phyloP scores from a whole-genome alignment of 2,797 vertebrate species.

The Gambusia yucatana region DNA sequence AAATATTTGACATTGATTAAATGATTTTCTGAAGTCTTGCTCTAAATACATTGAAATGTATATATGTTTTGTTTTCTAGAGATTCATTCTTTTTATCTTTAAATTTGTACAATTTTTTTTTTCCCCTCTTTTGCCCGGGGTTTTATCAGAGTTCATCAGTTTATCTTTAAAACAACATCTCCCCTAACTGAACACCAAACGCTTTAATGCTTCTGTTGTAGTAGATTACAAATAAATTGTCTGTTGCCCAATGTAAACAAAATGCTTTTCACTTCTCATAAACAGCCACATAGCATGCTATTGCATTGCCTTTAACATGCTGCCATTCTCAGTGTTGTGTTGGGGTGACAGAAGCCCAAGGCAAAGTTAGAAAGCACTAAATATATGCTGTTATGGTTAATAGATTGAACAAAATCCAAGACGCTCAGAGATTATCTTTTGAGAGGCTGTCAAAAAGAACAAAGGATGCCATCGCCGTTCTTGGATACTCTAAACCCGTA shows the following conservation, averaged over 20 bases:
- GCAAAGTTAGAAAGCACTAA: slow-evolving; percentile 81
- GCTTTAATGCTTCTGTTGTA: slow-evolving; percentile 51
- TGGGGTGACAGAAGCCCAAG: slow-evolving; percentile 78
- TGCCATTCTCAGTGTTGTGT: slow-evolving; percentile 73
- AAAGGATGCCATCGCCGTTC: slow-evolving; percentile 67
- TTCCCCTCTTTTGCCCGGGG: fast-evolving
- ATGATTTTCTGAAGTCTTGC: background rate
- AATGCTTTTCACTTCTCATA: slow-evolving; percentile 74
- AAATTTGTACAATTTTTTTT: background rate
- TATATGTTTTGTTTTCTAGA: background rate
- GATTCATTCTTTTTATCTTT: background rate
- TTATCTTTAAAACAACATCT: slow-evolving; percentile 38
- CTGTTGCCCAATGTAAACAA: slow-evolving; percentile 72
- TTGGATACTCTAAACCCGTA: slow-evolving; percentile 63
- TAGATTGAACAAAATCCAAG: slow-evolving; percentile 81
- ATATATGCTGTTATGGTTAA: slow-evolving; percentile 80
- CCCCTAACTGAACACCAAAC: slow-evolving; percentile 31
- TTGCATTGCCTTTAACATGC: slow-evolving; percentile 70
- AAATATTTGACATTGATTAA: background rate
- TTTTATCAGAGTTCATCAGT: slow-evolving; percentile 35
- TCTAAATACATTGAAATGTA: background rate
- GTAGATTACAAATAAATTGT: slow-evolving; percentile 60
- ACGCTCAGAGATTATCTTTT: slow-evolving; percentile 80
- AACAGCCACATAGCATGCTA: slow-evolving; percentile 57
- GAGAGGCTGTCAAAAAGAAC: slow-evolving; percentile 78